phyloP scores from a whole-genome alignment of 2,113 vertebrate species.

The Oncorhynchus keta region DNA sequence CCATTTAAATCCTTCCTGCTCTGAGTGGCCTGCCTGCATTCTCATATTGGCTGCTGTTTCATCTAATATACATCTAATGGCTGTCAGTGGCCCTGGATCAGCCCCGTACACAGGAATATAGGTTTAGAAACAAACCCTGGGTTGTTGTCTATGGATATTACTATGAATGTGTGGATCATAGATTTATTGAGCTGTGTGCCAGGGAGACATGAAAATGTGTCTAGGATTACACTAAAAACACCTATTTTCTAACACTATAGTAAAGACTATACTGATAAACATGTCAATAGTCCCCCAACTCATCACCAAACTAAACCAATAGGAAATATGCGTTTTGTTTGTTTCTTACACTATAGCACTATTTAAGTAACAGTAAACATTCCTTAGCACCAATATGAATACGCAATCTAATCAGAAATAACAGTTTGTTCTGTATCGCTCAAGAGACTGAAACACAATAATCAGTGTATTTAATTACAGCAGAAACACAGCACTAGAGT shows the following conservation, averaged over 20 bases:
- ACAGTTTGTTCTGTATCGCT: background rate
- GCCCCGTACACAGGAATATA: slow-evolving; percentile 41
- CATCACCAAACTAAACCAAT: too few species aligned
- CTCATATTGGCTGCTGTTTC: slow-evolving; percentile 72
- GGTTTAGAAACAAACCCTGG: background rate
- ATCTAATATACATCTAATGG: slow-evolving; percentile 74
- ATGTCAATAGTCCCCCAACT: too few species aligned
- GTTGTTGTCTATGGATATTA: background rate
- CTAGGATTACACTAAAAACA: too few species aligned
- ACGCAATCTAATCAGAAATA: background rate
- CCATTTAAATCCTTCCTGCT: slow-evolving; percentile 77
- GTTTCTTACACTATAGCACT: too few species aligned
- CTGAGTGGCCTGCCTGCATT: slow-evolving; percentile 66
- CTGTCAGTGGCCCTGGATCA: slow-evolving; percentile 62
- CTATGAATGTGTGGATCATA: slow-evolving; percentile 22
- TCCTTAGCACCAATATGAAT: background rate
- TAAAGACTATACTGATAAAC: too few species aligned
- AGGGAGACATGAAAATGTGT: too few species aligned
- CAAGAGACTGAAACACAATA: background rate
- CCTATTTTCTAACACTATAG: too few species aligned
- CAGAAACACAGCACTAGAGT: background rate
- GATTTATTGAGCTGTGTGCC: too few species aligned
- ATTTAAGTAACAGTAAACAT: background rate
- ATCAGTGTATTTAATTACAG: background rate
- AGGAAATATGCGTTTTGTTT: too few species aligned